Evolutionary conservation across 2,113 vertebrate genomes (phyloP).

Genomic region (Fulmarus glacialis): DNA sequence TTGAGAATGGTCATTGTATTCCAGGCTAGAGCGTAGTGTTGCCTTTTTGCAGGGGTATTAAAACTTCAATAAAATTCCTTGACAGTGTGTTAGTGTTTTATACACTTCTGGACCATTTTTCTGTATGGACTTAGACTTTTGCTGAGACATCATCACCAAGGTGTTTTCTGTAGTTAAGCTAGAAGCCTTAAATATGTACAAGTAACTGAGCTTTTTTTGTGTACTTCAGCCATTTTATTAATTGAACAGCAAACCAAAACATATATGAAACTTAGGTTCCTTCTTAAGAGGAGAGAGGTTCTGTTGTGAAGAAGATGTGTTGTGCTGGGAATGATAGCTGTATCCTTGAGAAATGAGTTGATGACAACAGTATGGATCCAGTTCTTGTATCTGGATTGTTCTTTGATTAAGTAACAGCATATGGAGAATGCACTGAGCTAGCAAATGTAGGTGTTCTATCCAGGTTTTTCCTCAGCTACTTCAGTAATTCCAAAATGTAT

Average conservation of each 20-base stretch:
- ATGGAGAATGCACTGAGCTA: background rate
- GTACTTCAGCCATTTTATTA: background rate
- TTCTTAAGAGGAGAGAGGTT: background rate
- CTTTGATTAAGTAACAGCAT: background rate
- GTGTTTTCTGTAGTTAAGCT: background rate
- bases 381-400: background rate
- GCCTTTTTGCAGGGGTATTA: background rate
- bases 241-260: background rate
- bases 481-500: background rate
- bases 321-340: accelerated
- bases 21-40: background rate
- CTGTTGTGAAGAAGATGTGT: background rate
- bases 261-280: background rate
- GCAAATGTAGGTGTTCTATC: too few species aligned
- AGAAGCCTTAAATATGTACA: background rate
- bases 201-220: background rate
- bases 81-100: accelerated
- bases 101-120: accelerated
- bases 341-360: background rate
- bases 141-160: background rate
- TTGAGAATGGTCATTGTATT: accelerated
- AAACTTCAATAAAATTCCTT: background rate
- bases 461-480: background rate
- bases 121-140: background rate
- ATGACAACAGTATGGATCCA: background rate